Evolutionary conservation across 2,113 vertebrate genomes (phyloP), one percentile per base, ranked within the genome.

Genomic region (Forbesichthys papilliferus): DNA sequence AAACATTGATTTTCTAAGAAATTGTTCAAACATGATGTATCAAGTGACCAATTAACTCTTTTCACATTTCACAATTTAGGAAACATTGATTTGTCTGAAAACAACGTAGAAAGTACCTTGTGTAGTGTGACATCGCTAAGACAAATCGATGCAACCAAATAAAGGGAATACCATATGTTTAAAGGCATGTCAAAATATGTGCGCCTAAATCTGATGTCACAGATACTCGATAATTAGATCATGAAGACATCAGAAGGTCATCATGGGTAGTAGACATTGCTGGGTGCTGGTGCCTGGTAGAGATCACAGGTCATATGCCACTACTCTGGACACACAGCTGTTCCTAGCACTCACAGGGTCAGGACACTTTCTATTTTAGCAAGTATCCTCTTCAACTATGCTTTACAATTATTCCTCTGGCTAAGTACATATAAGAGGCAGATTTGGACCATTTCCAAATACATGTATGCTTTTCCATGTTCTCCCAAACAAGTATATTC

Each of bases 21-120:
- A 14, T 13, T 70, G 27, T 64, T 47, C 11, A 55, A 33, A 3
- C 52, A 42, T 42, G 36, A 36, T 47, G 57, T 48, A 36, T 66
- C 42, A 42, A 63, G 64, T 20, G 20, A 3, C 33, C 14, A 47
- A 61, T 75, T 71, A 55, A 76, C 74, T 62, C 74, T 10, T 16
- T 11, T 10, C 65, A 20, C 52, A 61, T 59, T 48, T 61, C 18
- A 27, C 27, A 61, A 8, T 34, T 9, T 11, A 0, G 3, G 5
- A 3, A 51, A 55, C 57, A 9, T 2, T 10, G 27, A 4, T 42
- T 14, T 20, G 54, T 61, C 52, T 20, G 12, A 53, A 47, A 9
- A 49, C 12, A 52, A 57, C 14, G 12, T 1, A 71, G 14, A 70
- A 61, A 68, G 48, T 11, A 11, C 48, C 5, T 36, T 12, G 27